Evolutionary conservation across 1,140 invertebrate species (phyloP).

Genomic region (Drosophila quadrilineata): DNA sequence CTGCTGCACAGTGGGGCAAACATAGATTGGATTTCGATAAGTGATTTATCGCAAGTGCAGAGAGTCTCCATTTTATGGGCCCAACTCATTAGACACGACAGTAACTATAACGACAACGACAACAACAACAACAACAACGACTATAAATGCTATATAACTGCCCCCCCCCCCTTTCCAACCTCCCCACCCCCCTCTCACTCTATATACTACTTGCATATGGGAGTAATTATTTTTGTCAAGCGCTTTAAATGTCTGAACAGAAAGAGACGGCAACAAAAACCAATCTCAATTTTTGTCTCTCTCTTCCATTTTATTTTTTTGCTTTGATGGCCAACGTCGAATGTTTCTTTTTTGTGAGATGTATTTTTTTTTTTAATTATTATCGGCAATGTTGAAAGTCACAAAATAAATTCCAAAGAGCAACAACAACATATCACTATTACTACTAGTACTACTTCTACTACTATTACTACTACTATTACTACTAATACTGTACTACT

Average conservation of each 20-base stretch:
- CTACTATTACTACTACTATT: slow-evolving; percentile 43
- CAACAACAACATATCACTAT: slow-evolving; percentile 32
- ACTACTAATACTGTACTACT: too few species aligned
- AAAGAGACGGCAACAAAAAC: slow-evolving; percentile 18
- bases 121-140: too few species aligned
- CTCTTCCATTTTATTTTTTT: too few species aligned
- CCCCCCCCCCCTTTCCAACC: too few species aligned
- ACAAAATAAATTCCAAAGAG: slow-evolving; percentile 32
- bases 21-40: too few species aligned
- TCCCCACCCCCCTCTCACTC: too few species aligned
- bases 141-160: too few species aligned
- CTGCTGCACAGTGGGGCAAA: neutral
- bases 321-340: slow-evolving; percentile 33
- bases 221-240: slow-evolving; percentile 77
- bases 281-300: slow-evolving; percentile 42
- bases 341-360: neutral
- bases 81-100: slow-evolving; percentile 60
- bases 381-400: slow-evolving; percentile 42
- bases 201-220: slow-evolving; percentile 44
- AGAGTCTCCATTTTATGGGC: slow-evolving; percentile 37
- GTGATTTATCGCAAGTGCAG: slow-evolving; percentile 1
- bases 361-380: slow-evolving; percentile 14
- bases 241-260: slow-evolving; percentile 55
- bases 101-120: slow-evolving; percentile 40
- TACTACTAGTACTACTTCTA: slow-evolving; percentile 28